A percentile compares a stretch with the other conserved stretches of the same genome.
Evolutionary conservation across 2,113 vertebrate species (phyloP).

Genomic region (Piaya cayana): DNA sequence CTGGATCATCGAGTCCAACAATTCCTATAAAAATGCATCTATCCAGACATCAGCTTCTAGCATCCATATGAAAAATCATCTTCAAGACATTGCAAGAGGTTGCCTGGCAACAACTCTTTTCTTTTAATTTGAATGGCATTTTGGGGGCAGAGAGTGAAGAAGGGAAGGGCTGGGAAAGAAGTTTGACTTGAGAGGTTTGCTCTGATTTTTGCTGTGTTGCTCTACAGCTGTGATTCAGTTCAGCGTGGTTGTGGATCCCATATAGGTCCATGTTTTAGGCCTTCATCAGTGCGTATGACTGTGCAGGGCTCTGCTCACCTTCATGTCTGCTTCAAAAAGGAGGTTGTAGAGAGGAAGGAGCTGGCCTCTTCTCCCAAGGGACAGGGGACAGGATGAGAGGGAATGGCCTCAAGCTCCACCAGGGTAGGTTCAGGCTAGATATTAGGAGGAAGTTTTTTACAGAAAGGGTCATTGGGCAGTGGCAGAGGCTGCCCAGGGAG

Average conservation of each 20-base stretch:
- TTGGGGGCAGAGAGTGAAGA: neutral
- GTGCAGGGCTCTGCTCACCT: fast-evolving
- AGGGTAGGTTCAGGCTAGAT: no score
- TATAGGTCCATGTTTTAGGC: fast-evolving
- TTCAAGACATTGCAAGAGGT: neutral
- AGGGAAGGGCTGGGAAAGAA: neutral
- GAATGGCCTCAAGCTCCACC: no score
- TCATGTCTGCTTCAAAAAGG: neutral
- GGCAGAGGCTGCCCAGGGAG: no score
- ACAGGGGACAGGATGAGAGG: no score
- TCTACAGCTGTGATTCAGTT: neutral
- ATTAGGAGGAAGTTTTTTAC: no score
- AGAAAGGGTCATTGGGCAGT: no score
- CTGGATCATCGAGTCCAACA: no score
- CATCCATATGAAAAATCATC: neutral
- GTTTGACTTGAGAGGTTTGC: fast-evolving
- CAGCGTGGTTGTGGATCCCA: neutral
- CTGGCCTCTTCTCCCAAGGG: no score
- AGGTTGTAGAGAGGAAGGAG: no score
- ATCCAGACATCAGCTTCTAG: neutral
- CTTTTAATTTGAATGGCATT: conserved; percentile 25
- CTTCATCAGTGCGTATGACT: neutral
- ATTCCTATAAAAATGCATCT: no score
- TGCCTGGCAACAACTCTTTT: conserved; percentile 36
- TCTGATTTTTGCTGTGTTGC: neutral